Evolutionary conservation across 1,140 invertebrate genomes (phyloP), one percentile per base, ranked within the genome.

Genomic region (Drosophila pseudoananassae): DNA sequence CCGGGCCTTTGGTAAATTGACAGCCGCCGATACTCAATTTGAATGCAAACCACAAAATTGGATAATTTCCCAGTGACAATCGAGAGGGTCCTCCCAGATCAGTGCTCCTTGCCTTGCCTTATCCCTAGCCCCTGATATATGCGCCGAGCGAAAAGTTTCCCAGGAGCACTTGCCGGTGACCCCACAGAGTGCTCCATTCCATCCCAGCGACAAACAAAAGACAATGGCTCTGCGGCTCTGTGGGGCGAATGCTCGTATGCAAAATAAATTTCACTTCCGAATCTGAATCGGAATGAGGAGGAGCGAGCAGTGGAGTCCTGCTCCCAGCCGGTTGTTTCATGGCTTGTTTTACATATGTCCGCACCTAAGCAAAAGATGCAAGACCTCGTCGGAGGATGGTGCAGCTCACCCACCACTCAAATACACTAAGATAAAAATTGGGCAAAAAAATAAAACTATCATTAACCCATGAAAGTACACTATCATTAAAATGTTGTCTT

Each of bases 191-290:
- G 70, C 51, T 47, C 25, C 47, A 66, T 23, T 46, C 43, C 25
- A 45, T 43, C 15, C n/a, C 29, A 7, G 20, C 8, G 20, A 49
- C 55, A 36, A 45, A 59, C 64, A 76, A 78, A 78, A 79, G 63
- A 88, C 83, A 87, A 82, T 87, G 71, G 70, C 60, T 40, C 14
- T n/a, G 36, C n/a, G 38, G 23, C 50, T 52, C 64, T 33, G 52
- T 63, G 60, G 60, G 60, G 60, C 60, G 40, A 64, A 83, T 5
- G 47, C 33, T 60, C 63, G 63, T 89, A 91, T 90, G 84, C 84
- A 91, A 89, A 90, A 90, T 90, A 90, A 88, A 88, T 90, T 90
- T 90, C 88, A 90, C 88, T 90, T 90, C 88, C 88, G 79, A 82
- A 76, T 71, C 57, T 52, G 59, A 68, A 45, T 36, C 58, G 33